Conservation (phyloP, 2,797 vertebrate species). For the Cetoscarus ocellatus region DNA sequence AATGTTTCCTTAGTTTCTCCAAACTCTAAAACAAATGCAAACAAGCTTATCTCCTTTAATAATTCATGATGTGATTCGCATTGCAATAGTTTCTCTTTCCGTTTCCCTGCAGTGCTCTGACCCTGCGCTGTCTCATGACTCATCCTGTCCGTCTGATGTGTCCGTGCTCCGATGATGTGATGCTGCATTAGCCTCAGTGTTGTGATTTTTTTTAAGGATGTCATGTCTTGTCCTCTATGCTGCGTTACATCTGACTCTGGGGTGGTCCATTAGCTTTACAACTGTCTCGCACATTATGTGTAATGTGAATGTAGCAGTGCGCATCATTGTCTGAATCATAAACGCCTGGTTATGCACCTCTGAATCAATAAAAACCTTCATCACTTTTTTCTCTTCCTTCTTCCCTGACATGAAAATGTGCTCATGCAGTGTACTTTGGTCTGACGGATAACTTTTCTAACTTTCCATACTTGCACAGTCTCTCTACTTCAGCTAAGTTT, state of each 20-base stretch:
- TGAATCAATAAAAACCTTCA: constrained; percentile 8
- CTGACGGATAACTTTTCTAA: background rate
- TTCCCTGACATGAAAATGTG: too few species aligned
- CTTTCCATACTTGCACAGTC: background rate
- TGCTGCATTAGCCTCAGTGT: constrained; percentile 63
- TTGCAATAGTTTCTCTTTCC: background rate
- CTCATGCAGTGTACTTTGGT: too few species aligned
- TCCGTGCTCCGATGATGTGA: constrained; percentile 49
- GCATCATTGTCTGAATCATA: constrained; percentile 20
- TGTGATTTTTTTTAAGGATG: constrained; percentile 31
- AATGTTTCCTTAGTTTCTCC: background rate
- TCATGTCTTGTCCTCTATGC: constrained; percentile 62
- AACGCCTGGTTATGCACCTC: constrained; percentile 46
- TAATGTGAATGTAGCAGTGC: constrained; percentile 43
- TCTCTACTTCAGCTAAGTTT: background rate
- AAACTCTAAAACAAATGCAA: background rate
- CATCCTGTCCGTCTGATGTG: constrained; percentile 43
- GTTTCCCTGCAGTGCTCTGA: constrained; percentile 29
- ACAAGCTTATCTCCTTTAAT: background rate
- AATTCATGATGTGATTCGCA: background rate
- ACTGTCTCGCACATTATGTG: constrained; percentile 47
- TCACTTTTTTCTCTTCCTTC: constrained; percentile 21
- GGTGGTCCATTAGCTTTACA: constrained; percentile 59
- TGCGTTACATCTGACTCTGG: constrained; percentile 56
- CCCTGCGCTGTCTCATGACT: constrained; percentile 42